Percentiles rank a stretch among this genome's conserved stretches.
phyloP scores from a whole-genome alignment of 2,888 invertebrate genomes.

The Aleiodes alternator region DNA sequence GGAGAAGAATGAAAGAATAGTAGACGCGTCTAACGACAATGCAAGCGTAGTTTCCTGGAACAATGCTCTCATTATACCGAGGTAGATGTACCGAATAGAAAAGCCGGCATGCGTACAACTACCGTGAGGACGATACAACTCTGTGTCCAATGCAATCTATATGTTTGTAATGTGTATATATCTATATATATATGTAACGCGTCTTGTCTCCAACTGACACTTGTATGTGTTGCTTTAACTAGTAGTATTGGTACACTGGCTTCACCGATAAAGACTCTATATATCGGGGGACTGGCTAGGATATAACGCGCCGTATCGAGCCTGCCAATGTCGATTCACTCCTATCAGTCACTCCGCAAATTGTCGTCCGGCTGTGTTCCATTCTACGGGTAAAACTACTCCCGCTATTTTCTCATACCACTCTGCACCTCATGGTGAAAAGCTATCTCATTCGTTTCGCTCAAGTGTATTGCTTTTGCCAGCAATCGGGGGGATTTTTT shows the following conservation, averaged over 20 bases:
- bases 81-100: slow-evolving; percentile 62
- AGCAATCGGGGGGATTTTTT: too few species aligned
- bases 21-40: slow-evolving; percentile 68
- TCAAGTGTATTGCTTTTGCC: neutral
- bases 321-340: slow-evolving; percentile 28
- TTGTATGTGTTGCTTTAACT: neutral
- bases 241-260: slow-evolving; percentile 10
- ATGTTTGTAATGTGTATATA: neutral
- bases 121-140: slow-evolving; percentile 1
- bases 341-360: slow-evolving; percentile 42
- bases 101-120: slow-evolving; percentile 41
- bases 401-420: neutral
- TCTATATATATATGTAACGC: slow-evolving; percentile 9
- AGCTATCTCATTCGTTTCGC: slow-evolving; percentile 22
- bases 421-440: neutral
- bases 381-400: neutral
- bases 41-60: slow-evolving; percentile 72
- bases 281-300: neutral
- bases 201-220: slow-evolving; percentile 10
- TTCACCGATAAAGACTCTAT: slow-evolving; percentile 39
- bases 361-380: slow-evolving; percentile 34
- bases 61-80: slow-evolving; percentile 72
- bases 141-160: slow-evolving; percentile 28
- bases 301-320: slow-evolving; percentile 4
- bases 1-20: slow-evolving; percentile 49